Base-by-base conservation (phyloP, 2,113 vertebrate genomes). In the Oreochromis aureus region DNA sequence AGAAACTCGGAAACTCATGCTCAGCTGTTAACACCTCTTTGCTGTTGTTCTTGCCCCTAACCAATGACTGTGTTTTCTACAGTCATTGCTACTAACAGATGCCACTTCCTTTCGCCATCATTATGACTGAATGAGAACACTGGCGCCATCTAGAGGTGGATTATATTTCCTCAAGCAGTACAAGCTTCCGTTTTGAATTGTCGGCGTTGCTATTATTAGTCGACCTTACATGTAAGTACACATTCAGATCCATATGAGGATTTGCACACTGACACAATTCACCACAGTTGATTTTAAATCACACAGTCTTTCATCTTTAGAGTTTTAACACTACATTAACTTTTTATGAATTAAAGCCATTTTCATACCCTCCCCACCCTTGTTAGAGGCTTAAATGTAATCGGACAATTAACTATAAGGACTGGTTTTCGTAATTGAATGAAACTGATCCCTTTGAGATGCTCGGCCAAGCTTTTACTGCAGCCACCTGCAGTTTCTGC, bases 141-240 rank as follows among this genome's bases (percentile, higher is more conserved):
- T 81, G n/a, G 63, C 80, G 5, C 91, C 89, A 90, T 79, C 91
- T 90, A 78, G 63, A 82, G 86, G 73, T 34, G 15, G 55, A 51
- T 1, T 27, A 9, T n/a, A 19, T 54, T 79, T 79, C 32, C 32
- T 22, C 36, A 41, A 69, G 63, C n/a, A 41, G 36, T 27, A 71
- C n/a, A 1, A 44, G 39, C 12, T 24, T 44, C 66, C 7, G 13
- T 71, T 71, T 44, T 44, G n/a, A 41, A 41, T 44, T 3, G n/a
- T 24, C 11, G 12, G 19, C 0, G 63, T 71, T 44, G 36, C 39
- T 71, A 0, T 71, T 44, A 71, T 71, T 44, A 71, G 66, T 71
- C 10, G n/a, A 13, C 39, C 39, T 71, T 10, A 71, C 12, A 15
- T 44, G 39, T 16, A 44, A 9, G 39, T 16, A 71, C n/a, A 44